These are phyloP conservation scores for Ophioderma brevispina DNA, from an alignment of 35 echinoderm and acorn worm species.

Conservation along the genomic window DNA sequence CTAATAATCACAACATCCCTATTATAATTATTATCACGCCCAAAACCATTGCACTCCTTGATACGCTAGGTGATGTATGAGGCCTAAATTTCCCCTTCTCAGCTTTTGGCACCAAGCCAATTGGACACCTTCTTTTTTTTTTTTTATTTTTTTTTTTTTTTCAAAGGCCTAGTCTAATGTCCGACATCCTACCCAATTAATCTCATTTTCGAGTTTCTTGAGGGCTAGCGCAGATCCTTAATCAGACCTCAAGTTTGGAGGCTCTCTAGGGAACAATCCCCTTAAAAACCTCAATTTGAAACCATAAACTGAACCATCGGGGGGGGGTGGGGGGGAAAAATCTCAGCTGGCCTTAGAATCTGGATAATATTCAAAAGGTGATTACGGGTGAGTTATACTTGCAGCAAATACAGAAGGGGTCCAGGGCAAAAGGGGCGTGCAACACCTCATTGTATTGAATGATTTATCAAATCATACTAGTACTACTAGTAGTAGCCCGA, in stretches of 20 bases:
- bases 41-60: too few species aligned
- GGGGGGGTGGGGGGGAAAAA: too few species aligned
- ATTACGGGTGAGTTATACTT: background rate
- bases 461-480: background rate
- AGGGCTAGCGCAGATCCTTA: background rate
- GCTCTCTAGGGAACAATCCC: background rate
- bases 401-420: background rate
- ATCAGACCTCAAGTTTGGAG: background rate
- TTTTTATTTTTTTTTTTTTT: background rate
- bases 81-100: background rate
- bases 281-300: background rate
- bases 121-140: background rate
- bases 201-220: background rate
- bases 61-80: background rate
- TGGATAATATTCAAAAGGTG: background rate
- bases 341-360: background rate
- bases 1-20: too few species aligned
- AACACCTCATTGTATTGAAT: too few species aligned
- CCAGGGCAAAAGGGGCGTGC: too few species aligned
- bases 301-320: background rate
- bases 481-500: background rate
- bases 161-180: background rate
- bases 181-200: background rate
- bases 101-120: too few species aligned
- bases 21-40: too few species aligned